Evolutionary conservation across 2,113 vertebrate species (phyloP).

Genomic region (Malurus cyaneus): DNA sequence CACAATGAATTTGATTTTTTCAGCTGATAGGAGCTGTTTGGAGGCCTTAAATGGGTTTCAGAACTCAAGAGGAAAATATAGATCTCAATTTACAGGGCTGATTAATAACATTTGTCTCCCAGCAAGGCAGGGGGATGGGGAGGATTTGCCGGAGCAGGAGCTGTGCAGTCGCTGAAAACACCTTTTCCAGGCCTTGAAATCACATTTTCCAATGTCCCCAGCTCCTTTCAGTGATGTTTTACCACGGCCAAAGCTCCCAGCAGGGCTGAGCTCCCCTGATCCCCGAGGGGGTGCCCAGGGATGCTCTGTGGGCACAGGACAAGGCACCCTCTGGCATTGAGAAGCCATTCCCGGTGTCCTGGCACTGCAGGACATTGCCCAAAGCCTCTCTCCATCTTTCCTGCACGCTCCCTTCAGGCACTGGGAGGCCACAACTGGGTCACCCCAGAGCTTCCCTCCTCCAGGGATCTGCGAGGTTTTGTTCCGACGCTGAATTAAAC

Average conservation of each 20-base stretch:
- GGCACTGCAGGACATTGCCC: not conserved
- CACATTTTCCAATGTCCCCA: not conserved
- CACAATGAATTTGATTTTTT: not conserved
- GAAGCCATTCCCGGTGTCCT: not conserved
- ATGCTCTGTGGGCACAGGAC: fast-evolving
- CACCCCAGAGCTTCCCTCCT: not conserved
- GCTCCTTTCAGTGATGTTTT: fast-evolving
- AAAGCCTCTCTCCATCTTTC: too few relatives aligned
- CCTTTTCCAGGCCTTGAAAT: not conserved
- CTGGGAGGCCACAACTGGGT: not conserved
- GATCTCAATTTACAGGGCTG: not conserved
- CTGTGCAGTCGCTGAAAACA: not conserved
- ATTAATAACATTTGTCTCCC: conserved; percentile 22
- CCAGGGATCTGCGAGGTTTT: not conserved
- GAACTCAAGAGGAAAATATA: not conserved
- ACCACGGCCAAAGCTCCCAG: fast-evolving
- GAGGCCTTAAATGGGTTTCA: conserved; percentile 17
- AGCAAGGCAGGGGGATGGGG: not conserved
- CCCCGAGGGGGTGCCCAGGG: fast-evolving
- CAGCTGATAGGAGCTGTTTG: conserved; percentile 5
- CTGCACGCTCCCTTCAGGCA: not conserved
- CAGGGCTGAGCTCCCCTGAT: not conserved
- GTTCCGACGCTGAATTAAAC: not conserved
- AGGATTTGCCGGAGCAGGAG: not conserved
- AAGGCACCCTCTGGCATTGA: fast-evolving